Base-by-base conservation (phyloP, 1,140 invertebrate species). In the Doryteuthis pealeii region DNA sequence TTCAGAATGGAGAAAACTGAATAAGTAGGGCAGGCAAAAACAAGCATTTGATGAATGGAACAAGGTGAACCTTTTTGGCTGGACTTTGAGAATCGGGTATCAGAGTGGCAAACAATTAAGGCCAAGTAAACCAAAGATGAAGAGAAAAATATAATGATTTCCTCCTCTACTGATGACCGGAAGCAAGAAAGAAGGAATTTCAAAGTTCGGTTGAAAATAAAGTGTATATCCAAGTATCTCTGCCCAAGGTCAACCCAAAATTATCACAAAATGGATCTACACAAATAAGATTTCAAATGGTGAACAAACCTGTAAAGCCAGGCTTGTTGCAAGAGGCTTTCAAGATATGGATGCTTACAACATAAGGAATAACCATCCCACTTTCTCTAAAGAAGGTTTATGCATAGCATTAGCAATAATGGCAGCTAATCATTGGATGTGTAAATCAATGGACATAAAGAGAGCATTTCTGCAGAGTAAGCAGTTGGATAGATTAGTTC, bases 391-490 rank as follows among this genome's bases (percentile, higher is more conserved):
- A 18, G 54, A 58, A 26, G 26, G 15, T 58, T 26, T 58, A 58
- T 26, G 26, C 26, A 26, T 58, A 58, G 54, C 54, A 58, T 58
- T 58, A 58, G 54, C 4, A 58, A 58, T 58, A n/a, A 58, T 58
- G 54, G 54, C 54, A 18, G 1, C 31, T 67, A n/a, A 49, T 15
- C 22, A 28, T 22, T 58, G 32, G 28, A 66, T 22, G 22, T 33
- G 15, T 14, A 58, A 74, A 58, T 40, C 58, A 2, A 70, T 32
- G 40, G 73, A 69, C 6, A 28, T 70, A 18, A n/a, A 72, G 22
- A 28, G 31, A 26, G 72, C 78, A 14, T 75, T 77, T 49, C 54
- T 77, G 31, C 76, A 79, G 49, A n/a, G n/a, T n/a, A n/a, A 76
- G 78, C 1, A 75, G 30, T 28, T 76, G 43, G 74, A 80, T 6